Conservation (phyloP, 2,888 invertebrate genomes). For the Tetanocera ferruginea region DNA sequence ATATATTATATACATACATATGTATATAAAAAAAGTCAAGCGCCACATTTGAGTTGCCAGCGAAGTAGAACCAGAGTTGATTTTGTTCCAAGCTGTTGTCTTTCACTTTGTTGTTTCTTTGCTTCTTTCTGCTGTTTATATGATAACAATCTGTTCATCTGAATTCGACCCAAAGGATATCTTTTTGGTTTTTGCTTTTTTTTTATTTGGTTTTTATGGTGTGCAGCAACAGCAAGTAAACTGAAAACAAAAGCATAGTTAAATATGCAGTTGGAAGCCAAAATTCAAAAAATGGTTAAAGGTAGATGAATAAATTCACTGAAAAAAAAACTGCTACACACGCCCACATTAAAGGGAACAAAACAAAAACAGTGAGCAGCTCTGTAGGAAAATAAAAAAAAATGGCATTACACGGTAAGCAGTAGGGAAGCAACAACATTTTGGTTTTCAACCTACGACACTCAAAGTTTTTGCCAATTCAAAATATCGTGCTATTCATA, state of each 20-base stretch:
- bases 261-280: neutral
- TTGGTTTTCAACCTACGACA: too few relatives aligned
- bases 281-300: neutral
- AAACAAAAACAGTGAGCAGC: too few relatives aligned
- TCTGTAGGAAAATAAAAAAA: too few relatives aligned
- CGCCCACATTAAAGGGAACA: too few relatives aligned
- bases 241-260: neutral
- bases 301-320: neutral
- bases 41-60: neutral
- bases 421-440: too few relatives aligned
- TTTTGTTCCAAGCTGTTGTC: neutral
- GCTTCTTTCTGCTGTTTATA: neutral
- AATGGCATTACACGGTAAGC: too few relatives aligned
- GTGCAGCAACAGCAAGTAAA: neutral
- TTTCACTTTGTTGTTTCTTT: conserved; percentile 3
- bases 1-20: neutral
- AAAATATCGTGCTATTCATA: too few relatives aligned
- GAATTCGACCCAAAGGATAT: conserved; percentile 20
- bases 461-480: too few relatives aligned
- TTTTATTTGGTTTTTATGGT: neutral
- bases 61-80: conserved; percentile 1
- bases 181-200: neutral
- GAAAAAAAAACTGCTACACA: too few relatives aligned
- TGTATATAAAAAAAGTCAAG: neutral
- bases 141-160: conserved; percentile 33